Conservation (phyloP, 2,113 vertebrate genomes). For the Salvelinus namaycush region DNA sequence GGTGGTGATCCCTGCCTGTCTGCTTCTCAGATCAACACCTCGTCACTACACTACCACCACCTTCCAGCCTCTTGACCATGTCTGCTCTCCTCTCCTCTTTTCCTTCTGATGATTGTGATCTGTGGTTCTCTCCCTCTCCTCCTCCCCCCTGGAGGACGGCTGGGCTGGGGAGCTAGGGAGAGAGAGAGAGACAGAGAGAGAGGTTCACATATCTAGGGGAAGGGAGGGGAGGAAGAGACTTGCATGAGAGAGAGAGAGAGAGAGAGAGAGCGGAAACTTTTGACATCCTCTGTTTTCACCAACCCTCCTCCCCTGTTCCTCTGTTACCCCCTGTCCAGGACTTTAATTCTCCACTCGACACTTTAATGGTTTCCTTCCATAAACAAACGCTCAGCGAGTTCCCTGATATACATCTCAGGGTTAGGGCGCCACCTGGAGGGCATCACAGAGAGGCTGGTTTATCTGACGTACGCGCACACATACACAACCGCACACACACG, state of each 20-base stretch:
- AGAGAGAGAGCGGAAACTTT: background rate
- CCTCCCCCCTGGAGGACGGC: background rate
- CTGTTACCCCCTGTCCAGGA: conserved; percentile 39
- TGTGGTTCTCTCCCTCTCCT: too few species aligned
- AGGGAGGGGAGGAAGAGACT: background rate
- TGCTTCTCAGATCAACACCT: too few species aligned
- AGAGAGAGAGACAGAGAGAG: background rate
- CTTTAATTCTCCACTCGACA: conserved; percentile 62
- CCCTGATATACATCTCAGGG: conserved; percentile 47
- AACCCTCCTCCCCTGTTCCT: background rate
- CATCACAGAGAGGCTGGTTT: background rate
- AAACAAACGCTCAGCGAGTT: conserved; percentile 65
- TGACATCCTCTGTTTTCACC: background rate
- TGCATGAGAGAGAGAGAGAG: background rate
- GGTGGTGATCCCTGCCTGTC: too few species aligned
- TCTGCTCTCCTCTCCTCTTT: too few species aligned
- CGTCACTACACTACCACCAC: too few species aligned
- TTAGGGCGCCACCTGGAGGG: conserved; percentile 71
- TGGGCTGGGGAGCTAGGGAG: background rate
- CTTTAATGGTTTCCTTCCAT: conserved; percentile 79
- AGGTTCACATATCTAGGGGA: background rate
- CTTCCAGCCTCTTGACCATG: too few species aligned
- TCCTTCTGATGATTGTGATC: too few species aligned
- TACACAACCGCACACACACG: background rate
- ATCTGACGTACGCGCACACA: conserved; percentile 1